These are phyloP conservation scores for Eudorcas thomsonii DNA, from an alignment of 2,113 vertebrate genomes.

Conservation along the genomic window DNA sequence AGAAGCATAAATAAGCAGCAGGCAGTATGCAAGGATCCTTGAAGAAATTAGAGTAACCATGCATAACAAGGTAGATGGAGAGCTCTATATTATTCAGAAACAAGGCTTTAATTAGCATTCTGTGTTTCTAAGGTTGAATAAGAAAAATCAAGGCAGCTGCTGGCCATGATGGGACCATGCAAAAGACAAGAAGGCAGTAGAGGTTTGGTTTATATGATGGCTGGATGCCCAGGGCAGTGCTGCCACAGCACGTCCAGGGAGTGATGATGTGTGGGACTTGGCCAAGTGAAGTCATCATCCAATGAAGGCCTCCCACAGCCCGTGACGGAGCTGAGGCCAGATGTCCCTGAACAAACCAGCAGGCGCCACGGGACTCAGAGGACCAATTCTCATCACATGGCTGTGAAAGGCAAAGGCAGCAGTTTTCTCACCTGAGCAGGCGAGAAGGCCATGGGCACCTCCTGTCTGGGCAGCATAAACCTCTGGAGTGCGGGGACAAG, in stretches of 20 bases:
- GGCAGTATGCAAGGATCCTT: background rate
- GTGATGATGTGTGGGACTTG: fast-evolving
- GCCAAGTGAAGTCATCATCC: background rate
- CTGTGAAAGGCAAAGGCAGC: background rate
- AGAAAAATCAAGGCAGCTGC: background rate
- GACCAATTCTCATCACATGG: background rate
- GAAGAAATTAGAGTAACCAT: background rate
- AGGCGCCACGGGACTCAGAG: background rate
- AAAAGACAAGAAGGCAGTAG: background rate
- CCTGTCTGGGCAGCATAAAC: background rate
- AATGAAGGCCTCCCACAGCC: background rate
- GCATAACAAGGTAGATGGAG: background rate
- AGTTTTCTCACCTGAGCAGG: background rate
- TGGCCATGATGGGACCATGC: no score
- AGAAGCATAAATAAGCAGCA: background rate
- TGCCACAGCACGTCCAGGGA: background rate
- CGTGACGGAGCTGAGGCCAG: background rate
- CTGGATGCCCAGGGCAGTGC: background rate
- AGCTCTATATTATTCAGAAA: background rate
- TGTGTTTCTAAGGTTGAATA: background rate
- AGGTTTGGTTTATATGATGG: background rate
- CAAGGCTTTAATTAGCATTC: background rate
- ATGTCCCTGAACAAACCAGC: background rate
- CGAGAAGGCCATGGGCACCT: background rate
- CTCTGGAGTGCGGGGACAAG: background rate